Percentiles rank a stretch among this genome's conserved stretches.
These are phyloP conservation scores for Drosophila longiperda DNA, from an alignment of 2,888 invertebrate species.

Conservation along the genomic window DNA sequence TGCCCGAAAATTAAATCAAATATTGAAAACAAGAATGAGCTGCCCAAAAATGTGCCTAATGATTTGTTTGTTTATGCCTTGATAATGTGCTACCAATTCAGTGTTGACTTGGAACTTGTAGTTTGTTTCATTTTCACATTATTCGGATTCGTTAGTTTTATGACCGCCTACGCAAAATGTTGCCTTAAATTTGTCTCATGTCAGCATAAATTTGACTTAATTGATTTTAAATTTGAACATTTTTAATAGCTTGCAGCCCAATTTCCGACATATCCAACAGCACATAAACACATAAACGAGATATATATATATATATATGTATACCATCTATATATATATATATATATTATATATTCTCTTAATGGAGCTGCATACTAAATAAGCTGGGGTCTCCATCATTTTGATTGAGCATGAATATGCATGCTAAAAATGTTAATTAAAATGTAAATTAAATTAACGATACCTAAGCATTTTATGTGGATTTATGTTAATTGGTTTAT, in stretches of 20 bases:
- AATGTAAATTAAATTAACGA: constrained; percentile 76
- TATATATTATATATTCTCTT: constrained; percentile 50
- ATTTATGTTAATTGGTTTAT: constrained; percentile 45
- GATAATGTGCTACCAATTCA: constrained; percentile 59
- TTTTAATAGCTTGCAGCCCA: constrained; percentile 67
- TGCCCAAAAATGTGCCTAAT: constrained; percentile 54
- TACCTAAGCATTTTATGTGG: constrained; percentile 39
- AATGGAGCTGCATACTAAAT: constrained; percentile 70
- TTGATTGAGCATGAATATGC: constrained; percentile 75
- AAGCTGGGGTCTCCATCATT: constrained; percentile 43
- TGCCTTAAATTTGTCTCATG: constrained; percentile 70
- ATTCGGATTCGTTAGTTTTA: constrained; percentile 48
- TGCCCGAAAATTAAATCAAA: constrained; percentile 31
- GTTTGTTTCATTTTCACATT: constrained; percentile 54
- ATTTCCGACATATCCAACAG: constrained; percentile 60
- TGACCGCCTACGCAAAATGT: constrained; percentile 63
- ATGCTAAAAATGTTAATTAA: constrained; percentile 68
- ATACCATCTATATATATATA: constrained; percentile 2
- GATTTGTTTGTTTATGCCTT: constrained; percentile 73
- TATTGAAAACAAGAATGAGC: constrained; percentile 30
- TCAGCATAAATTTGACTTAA: constrained; percentile 78
- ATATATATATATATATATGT: constrained; percentile 28
- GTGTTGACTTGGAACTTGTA: constrained; percentile 30
- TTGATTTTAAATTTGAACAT: constrained; percentile 77
- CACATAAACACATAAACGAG: constrained; percentile 46